Percentiles rank a stretch among this genome's conserved stretches.
Evolutionary conservation across 2,888 invertebrate genomes (phyloP).

Genomic region (Protonemura montana): DNA sequence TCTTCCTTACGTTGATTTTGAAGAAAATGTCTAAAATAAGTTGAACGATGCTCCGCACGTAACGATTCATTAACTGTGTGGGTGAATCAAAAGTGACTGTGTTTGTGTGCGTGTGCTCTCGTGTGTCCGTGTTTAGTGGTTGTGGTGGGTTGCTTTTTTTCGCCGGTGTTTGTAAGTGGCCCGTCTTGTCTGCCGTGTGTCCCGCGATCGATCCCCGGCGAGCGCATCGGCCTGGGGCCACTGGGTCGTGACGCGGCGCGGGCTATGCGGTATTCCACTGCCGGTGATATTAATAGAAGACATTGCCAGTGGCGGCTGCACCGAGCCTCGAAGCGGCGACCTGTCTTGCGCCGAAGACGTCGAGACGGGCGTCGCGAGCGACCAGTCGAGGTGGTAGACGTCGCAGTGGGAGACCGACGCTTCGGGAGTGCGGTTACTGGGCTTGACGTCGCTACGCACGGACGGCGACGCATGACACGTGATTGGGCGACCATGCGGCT

Average conservation of each 20-base stretch:
- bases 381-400: constrained; percentile 1
- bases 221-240: not conserved
- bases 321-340: not conserved
- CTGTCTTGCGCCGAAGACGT: not conserved
- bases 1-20: no score
- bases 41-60: no score
- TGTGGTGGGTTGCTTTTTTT: not conserved
- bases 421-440: not conserved
- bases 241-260: not conserved
- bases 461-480: constrained; percentile 27
- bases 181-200: not conserved
- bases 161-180: not conserved
- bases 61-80: no score
- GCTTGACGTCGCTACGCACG: constrained; percentile 7
- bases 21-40: no score
- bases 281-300: not conserved
- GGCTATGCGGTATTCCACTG: not conserved
- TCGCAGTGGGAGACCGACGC: not conserved
- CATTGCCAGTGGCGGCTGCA: not conserved
- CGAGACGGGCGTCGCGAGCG: constrained; percentile 17
- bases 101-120: not conserved
- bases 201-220: not conserved
- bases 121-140: not conserved
- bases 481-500: constrained; percentile 23
- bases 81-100: not conserved